Conservation (phyloP, 30 jellyfish, hydroid and myxozoan genomes). For the Sanderia malayensis region DNA sequence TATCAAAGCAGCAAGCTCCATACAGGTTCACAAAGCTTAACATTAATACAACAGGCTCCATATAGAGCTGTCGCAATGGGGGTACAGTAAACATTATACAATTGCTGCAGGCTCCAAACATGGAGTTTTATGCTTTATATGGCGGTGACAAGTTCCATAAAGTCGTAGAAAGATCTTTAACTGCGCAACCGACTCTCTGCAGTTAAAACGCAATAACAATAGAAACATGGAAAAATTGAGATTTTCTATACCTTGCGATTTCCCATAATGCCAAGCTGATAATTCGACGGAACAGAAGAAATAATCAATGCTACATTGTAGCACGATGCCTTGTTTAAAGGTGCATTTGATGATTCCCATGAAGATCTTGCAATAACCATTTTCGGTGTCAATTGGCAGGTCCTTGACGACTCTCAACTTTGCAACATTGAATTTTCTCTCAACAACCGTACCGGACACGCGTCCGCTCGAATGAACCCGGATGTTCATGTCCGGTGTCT, state of each 20-base stretch:
- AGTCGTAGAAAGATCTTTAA: too few species aligned
- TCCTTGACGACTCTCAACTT: constrained; percentile 33
- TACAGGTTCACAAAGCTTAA: too few species aligned
- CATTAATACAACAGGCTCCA: too few species aligned
- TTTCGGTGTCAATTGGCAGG: constrained; percentile 85
- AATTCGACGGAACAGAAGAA: constrained; percentile 72
- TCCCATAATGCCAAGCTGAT: constrained; percentile 86
- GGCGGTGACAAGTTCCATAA: too few species aligned
- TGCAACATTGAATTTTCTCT: constrained; percentile 38
- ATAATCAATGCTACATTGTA: constrained; percentile 69
- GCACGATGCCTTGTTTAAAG: constrained; percentile 62
- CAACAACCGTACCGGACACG: constrained; percentile 26
- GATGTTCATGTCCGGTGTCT: constrained; percentile 78
- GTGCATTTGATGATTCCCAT: constrained; percentile 55
- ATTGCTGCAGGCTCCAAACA: too few species aligned
- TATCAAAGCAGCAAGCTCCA: too few species aligned
- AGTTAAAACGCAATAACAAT: too few species aligned
- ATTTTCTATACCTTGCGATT: constrained; percentile 69
- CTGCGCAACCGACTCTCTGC: too few species aligned
- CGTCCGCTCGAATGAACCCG: constrained; percentile 44
- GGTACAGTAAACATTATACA: too few species aligned
- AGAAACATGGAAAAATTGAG: too few species aligned
- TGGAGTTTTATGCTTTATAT: too few species aligned
- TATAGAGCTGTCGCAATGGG: too few species aligned
- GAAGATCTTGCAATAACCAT: constrained; percentile 62